Percentiles rank a stretch among this genome's conserved stretches.
phyloP scores from a whole-genome alignment of 2,113 vertebrate species.

The Ctenodactylus gundi region DNA sequence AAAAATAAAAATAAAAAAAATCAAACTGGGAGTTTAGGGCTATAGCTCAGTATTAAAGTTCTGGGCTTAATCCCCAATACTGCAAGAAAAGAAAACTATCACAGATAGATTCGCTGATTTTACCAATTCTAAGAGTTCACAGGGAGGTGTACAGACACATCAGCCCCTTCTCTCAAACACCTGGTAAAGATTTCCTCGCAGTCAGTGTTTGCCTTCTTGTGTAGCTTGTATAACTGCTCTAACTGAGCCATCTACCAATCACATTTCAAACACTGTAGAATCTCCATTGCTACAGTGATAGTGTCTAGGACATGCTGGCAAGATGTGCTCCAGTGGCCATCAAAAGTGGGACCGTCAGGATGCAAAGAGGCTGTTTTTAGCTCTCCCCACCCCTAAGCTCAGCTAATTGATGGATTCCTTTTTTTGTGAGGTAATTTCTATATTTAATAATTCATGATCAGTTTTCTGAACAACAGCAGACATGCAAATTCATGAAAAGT shows the following conservation, averaged over 20 bases:
- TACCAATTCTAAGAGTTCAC: not conserved
- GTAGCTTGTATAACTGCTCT: rapidly evolving
- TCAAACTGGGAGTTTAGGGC: too few species aligned
- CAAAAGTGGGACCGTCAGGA: not conserved
- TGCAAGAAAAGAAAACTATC: not conserved
- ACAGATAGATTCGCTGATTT: not conserved
- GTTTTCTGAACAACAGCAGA: not conserved
- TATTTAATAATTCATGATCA: not conserved
- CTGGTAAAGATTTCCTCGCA: not conserved
- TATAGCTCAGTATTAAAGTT: too few species aligned
- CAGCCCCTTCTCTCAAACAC: not conserved
- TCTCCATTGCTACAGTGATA: not conserved
- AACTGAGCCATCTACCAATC: too few species aligned
- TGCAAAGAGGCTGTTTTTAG: not conserved
- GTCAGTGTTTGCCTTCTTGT: not conserved
- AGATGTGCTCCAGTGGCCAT: not conserved
- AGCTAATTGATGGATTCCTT: not conserved
- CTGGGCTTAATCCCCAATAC: too few species aligned
- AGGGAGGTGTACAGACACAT: not conserved
- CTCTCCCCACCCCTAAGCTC: not conserved
- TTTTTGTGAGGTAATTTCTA: not conserved
- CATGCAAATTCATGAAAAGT: not conserved
- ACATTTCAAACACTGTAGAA: not conserved
- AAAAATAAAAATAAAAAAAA: too few species aligned
- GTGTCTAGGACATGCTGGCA: not conserved